Evolutionary conservation across 2,113 vertebrate species (phyloP).

Genomic region (Microtus montanus): DNA sequence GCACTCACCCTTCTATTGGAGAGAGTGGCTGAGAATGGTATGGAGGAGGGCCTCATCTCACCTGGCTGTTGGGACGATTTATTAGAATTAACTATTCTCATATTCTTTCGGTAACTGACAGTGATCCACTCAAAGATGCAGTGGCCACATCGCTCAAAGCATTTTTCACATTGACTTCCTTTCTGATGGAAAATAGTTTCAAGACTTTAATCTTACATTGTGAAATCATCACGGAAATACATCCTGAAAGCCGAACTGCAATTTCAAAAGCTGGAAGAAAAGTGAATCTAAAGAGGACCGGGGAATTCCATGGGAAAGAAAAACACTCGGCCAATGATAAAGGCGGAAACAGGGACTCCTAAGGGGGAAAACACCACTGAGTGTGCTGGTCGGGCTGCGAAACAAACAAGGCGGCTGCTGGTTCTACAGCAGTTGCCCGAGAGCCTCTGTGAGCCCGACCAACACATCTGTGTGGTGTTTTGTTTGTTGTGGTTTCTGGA

Average conservation of each 20-base stretch:
- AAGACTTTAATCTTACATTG: slow-evolving; percentile 28
- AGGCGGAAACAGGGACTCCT: slow-evolving; percentile 36
- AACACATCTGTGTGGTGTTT: background rate
- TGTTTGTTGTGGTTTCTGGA: background rate
- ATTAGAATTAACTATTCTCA: slow-evolving; percentile 11
- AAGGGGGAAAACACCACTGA: background rate
- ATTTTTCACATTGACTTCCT: background rate
- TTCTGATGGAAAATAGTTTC: slow-evolving; percentile 25
- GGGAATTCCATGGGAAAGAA: slow-evolving; percentile 66
- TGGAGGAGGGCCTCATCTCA: background rate
- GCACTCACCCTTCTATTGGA: background rate
- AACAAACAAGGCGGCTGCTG: slow-evolving; percentile 4
- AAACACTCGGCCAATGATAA: background rate
- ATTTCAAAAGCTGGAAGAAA: slow-evolving; percentile 49
- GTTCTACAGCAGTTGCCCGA: background rate
- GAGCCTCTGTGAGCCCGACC: background rate
- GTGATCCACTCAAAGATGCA: slow-evolving; percentile 4
- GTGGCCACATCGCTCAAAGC: background rate
- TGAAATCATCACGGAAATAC: slow-evolving; percentile 54
- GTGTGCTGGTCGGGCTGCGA: background rate
- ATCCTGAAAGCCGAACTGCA: slow-evolving; percentile 7
- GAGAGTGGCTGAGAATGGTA: background rate
- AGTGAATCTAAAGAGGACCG: slow-evolving; percentile 32
- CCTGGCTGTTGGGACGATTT: background rate
- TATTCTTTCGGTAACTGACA: background rate